Conservation (phyloP, 2,113 vertebrate species). For the Passer domesticus region DNA sequence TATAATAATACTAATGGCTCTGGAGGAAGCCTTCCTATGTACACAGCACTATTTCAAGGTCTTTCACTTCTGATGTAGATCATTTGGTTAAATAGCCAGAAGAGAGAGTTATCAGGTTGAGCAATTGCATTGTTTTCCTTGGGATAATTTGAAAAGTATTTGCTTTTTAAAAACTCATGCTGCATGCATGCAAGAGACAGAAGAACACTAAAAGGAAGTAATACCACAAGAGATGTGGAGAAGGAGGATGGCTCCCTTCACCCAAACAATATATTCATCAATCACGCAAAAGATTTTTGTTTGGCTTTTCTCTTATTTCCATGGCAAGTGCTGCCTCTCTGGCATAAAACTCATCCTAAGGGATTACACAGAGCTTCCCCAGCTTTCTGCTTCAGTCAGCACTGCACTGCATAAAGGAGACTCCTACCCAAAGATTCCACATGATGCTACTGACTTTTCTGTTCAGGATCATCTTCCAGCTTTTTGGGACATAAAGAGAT, state of each 20-base stretch:
- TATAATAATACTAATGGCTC: not conserved
- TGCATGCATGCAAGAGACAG: not conserved
- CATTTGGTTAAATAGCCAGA: not conserved
- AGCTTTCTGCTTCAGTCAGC: not conserved
- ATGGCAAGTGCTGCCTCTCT: not conserved
- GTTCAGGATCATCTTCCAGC: not conserved
- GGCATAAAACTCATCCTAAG: not conserved
- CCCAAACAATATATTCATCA: not conserved
- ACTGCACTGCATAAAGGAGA: not conserved
- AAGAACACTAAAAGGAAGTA: not conserved
- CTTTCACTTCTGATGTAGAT: not conserved
- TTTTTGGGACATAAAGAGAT: not conserved
- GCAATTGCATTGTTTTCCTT: not conserved
- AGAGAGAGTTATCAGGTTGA: not conserved
- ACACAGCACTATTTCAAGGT: not conserved
- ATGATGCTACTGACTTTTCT: not conserved
- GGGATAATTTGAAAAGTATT: not conserved
- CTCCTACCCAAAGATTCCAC: not conserved
- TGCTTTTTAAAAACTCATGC: not conserved
- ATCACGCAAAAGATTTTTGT: not conserved
- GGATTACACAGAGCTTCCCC: not conserved
- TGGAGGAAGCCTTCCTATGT: not conserved
- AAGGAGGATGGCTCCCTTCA: not conserved
- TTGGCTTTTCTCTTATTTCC: not conserved
- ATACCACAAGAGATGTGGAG: not conserved